Conservation (phyloP, 2,888 invertebrate genomes). For the Rhyacophila evoluta region DNA sequence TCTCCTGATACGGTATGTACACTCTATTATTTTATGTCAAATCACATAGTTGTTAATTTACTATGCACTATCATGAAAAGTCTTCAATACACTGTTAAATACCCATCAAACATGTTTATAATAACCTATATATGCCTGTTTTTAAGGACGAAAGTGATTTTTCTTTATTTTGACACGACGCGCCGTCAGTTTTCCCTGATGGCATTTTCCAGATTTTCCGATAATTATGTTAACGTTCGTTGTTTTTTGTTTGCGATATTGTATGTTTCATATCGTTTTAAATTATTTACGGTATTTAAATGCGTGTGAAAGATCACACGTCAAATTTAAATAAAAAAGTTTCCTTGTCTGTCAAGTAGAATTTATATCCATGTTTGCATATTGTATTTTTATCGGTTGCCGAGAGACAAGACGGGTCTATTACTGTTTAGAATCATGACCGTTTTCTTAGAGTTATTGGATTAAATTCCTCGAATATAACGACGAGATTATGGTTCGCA, state of each 20-base stretch:
- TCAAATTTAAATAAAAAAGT: background rate
- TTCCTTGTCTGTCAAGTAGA: background rate
- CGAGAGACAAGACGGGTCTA: conserved; percentile 17
- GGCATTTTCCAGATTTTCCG: conserved; percentile 3
- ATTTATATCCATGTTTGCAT: conserved; percentile 6
- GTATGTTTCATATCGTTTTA: background rate
- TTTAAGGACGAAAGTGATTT: background rate
- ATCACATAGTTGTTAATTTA: conserved; percentile 1
- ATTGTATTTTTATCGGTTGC: conserved; percentile 20
- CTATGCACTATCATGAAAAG: background rate
- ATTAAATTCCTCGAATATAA: background rate
- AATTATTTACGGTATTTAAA: background rate
- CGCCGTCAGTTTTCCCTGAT: background rate
- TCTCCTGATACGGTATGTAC: background rate
- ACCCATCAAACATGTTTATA: background rate
- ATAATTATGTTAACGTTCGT: background rate
- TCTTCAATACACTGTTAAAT: background rate
- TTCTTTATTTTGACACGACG: conserved; percentile 15
- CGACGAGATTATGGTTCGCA: background rate
- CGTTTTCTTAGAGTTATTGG: background rate
- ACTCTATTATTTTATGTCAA: background rate
- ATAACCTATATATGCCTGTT: background rate
- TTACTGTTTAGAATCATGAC: background rate
- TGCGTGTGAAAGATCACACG: background rate
- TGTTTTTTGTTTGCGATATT: background rate